Conservation (phyloP, 2,797 vertebrate genomes). For the Siniperca undulata region DNA sequence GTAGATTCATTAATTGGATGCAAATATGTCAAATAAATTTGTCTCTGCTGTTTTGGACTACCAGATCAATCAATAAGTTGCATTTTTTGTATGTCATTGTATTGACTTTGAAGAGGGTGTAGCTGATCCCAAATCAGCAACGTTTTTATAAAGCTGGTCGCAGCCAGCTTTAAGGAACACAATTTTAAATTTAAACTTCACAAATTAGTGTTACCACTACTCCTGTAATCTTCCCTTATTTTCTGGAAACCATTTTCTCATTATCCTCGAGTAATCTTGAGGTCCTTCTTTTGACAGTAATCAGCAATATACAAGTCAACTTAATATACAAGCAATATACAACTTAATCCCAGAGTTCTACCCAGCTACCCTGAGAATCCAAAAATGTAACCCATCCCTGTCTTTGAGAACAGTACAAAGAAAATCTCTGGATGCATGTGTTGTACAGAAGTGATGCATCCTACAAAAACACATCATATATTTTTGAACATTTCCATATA, state of each 20-base stretch:
- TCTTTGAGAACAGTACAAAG: background rate
- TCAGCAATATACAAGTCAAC: background rate
- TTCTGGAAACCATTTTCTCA: background rate
- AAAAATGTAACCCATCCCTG: background rate
- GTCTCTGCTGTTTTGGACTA: background rate
- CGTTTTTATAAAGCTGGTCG: background rate
- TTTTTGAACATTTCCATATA: background rate
- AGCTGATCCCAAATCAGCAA: background rate
- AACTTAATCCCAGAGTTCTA: too few relatives aligned
- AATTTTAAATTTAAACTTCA: too few relatives aligned
- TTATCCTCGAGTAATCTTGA: background rate
- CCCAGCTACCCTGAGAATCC: background rate
- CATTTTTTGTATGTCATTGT: background rate
- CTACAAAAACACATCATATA: background rate
- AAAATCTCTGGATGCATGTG: background rate
- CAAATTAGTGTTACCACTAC: background rate
- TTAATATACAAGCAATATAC: too few relatives aligned
- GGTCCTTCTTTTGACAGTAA: background rate
- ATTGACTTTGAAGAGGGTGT: background rate
- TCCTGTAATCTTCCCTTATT: background rate
- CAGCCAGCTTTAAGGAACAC: background rate
- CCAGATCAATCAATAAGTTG: background rate
- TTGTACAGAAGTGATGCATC: background rate
- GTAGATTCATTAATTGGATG: background rate
- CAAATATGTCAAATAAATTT: background rate